Percentiles rank a stretch among this genome's conserved stretches.
phyloP scores from a whole-genome alignment of 2,113 vertebrate species.

The Uria aalge region DNA sequence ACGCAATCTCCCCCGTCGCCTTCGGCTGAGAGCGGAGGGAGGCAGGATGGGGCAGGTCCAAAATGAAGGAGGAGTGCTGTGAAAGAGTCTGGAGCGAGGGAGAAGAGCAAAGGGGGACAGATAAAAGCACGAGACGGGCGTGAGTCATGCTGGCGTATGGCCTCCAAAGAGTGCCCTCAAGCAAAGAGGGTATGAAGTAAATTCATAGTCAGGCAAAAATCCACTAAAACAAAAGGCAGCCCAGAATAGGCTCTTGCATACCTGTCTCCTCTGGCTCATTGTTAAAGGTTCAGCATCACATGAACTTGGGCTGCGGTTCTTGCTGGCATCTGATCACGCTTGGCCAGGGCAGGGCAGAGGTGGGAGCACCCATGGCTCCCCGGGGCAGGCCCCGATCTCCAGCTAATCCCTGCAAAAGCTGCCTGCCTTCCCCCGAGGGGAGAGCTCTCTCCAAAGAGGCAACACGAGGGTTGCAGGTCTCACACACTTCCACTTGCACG shows the following conservation, averaged over 20 bases:
- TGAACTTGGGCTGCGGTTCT: not conserved
- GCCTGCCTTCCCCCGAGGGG: not conserved
- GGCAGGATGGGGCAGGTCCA: slow-evolving; percentile 37
- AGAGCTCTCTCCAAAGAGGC: not conserved
- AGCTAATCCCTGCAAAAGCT: not conserved
- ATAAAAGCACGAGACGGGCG: not conserved
- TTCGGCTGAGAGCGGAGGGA: not conserved
- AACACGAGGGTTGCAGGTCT: not conserved
- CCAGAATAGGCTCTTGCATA: not conserved
- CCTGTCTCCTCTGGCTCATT: not conserved
- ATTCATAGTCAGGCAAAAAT: not conserved
- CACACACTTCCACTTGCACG: not conserved
- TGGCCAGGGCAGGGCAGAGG: not conserved
- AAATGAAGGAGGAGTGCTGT: not conserved
- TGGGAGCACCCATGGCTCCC: accelerated
- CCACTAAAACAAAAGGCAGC: not conserved
- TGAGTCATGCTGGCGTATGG: not conserved
- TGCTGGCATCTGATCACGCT: not conserved
- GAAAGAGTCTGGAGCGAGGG: not conserved
- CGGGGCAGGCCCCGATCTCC: not conserved
- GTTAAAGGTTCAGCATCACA: not conserved
- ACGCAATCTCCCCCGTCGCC: not conserved
- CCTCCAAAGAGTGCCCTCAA: not conserved
- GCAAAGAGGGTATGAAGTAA: not conserved
- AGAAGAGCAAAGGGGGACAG: not conserved